Evolutionary conservation across 2,113 vertebrate species (phyloP).

Genomic region (Thomomys bottae): DNA sequence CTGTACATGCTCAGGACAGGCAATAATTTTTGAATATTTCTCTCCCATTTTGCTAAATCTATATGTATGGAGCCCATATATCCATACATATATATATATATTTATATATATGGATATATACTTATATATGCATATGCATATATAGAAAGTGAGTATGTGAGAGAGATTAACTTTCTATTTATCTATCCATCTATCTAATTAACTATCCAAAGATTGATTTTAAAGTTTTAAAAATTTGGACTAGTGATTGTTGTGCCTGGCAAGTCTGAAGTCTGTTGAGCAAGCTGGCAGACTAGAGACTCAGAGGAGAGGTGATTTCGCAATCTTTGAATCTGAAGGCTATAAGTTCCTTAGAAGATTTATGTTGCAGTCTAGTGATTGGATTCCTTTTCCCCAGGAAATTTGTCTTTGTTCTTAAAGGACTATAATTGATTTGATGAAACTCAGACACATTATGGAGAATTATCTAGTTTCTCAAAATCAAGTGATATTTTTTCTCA

Average conservation of each 20-base stretch:
- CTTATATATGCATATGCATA: neutral
- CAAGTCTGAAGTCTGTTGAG: neutral
- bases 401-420: neutral
- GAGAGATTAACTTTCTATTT: neutral
- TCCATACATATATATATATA: neutral
- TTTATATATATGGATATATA: neutral
- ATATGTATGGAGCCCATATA: neutral
- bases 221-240: slow-evolving; percentile 7
- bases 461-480: neutral
- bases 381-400: neutral
- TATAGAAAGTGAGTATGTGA: neutral
- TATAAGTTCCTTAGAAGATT: neutral
- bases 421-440: neutral
- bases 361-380: neutral
- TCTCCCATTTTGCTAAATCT: neutral
- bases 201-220: neutral
- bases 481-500: neutral
- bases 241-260: neutral
- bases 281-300: neutral
- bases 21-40: neutral
- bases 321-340: neutral
- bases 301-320: neutral
- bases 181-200: neutral
- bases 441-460: too few species aligned
- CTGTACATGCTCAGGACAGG: neutral